These are phyloP conservation scores for Neoascia interrupta DNA, from an alignment of 2,888 invertebrate genomes.

Conservation along the genomic window DNA sequence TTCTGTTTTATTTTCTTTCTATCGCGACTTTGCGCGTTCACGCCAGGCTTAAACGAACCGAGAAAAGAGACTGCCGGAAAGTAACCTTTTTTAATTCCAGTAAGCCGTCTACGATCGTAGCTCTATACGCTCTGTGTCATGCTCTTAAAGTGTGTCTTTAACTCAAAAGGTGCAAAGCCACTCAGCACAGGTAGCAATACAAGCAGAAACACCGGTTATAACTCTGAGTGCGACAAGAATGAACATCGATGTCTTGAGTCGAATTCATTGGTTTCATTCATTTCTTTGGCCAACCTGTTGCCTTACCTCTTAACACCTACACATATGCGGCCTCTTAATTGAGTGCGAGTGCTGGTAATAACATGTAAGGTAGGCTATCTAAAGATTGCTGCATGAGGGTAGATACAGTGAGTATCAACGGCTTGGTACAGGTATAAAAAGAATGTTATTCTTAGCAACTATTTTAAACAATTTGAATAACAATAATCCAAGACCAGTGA, in stretches of 20 bases:
- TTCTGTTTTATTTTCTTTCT: conserved; percentile 13
- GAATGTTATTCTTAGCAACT: background rate
- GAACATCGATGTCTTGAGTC: conserved; percentile 35
- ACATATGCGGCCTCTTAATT: conserved; percentile 3
- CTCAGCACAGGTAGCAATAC: conserved; percentile 23
- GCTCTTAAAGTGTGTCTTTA: conserved; percentile 15
- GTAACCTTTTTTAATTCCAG: conserved; percentile 46
- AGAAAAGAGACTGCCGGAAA: conserved; percentile 56
- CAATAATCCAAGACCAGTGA: too few relatives aligned
- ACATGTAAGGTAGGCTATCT: too few relatives aligned
- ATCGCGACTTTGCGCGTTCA: conserved; percentile 27
- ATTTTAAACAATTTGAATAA: too few relatives aligned
- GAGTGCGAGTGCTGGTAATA: background rate
- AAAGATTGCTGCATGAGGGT: too few relatives aligned
- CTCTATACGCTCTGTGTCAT: background rate
- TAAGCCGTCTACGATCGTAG: conserved; percentile 20
- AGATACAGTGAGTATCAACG: conserved; percentile 6
- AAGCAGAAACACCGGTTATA: background rate
- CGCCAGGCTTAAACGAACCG: conserved; percentile 50
- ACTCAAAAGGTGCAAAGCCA: conserved; percentile 36
- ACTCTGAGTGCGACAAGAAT: conserved; percentile 28
- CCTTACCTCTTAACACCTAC: conserved; percentile 47
- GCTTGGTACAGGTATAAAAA: background rate
- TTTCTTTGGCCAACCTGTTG: conserved; percentile 32
- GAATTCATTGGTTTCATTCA: conserved; percentile 5